A percentile compares a stretch with the other conserved stretches of the same genome.
phyloP scores from a whole-genome alignment of 1,140 invertebrate species.

The Tenebrio molitor region DNA sequence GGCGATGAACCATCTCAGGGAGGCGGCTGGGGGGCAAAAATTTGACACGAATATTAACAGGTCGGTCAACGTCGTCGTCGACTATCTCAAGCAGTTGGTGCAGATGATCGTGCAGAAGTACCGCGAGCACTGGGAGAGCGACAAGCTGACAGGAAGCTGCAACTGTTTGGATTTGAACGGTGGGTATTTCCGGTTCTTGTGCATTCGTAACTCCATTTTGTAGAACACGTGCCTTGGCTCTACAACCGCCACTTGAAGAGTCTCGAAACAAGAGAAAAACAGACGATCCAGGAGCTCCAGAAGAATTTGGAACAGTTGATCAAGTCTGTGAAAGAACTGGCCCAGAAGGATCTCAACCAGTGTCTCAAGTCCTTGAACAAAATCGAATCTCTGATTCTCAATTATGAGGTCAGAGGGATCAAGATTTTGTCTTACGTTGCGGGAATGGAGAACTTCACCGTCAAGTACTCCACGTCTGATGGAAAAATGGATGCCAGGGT shows the following conservation, averaged over 20 bases:
- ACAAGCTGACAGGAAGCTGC: constrained; percentile 19
- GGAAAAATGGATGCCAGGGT: no score
- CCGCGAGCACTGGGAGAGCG: constrained; percentile 50
- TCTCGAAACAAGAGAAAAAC: constrained; percentile 43
- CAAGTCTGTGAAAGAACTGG: constrained; percentile 47
- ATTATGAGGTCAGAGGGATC: constrained; percentile 54
- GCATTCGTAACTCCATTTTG: neutral
- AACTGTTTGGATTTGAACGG: neutral
- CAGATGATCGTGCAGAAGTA: constrained; percentile 53
- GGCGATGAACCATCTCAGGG: constrained; percentile 46
- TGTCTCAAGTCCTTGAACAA: constrained; percentile 49
- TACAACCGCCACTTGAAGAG: neutral
- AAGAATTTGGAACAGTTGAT: constrained; percentile 52
- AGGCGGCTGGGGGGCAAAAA: neutral
- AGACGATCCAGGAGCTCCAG: constrained; percentile 50
- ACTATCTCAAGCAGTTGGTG: constrained; percentile 52
- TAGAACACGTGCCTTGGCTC: constrained; percentile 28
- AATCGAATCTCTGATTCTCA: constrained; percentile 53
- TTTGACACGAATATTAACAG: neutral
- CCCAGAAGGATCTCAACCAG: constrained; percentile 48
- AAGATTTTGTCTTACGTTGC: constrained; percentile 48
- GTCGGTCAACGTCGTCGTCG: constrained; percentile 41
- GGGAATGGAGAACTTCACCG: constrained; percentile 37
- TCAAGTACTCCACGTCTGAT: constrained; percentile 37
- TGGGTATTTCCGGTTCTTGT: neutral